Evolutionary conservation across 1,140 invertebrate species (phyloP).

Genomic region (Platorchestia sp.): DNA sequence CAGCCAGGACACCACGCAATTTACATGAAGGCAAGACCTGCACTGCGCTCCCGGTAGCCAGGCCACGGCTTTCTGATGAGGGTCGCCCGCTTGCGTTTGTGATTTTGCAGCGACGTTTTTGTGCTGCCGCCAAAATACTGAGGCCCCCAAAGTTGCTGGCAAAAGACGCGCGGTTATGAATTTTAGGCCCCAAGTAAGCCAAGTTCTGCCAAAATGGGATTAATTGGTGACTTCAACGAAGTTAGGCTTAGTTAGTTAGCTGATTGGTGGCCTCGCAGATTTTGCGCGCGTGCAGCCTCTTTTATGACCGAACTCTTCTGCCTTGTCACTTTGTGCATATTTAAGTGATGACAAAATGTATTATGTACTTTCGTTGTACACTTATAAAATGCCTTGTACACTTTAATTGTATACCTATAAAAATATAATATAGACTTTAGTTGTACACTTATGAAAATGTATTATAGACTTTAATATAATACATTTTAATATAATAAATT

Average conservation of each 20-base stretch:
- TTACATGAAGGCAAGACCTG: background rate
- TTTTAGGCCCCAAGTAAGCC: constrained; percentile 40
- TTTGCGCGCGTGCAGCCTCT: background rate
- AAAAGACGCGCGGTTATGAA: constrained; percentile 52
- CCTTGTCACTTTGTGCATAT: background rate
- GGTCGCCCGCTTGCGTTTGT: background rate
- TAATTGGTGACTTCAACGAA: constrained; percentile 51
- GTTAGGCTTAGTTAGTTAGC: constrained; percentile 52
- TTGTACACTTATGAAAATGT: too few species aligned
- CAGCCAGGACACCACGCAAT: too few species aligned
- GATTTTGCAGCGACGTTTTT: background rate
- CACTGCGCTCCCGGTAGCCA: background rate
- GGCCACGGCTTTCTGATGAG: background rate
- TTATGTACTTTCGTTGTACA: too few species aligned
- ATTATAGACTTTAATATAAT: too few species aligned
- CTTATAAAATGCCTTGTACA: too few species aligned
- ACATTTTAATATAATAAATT: too few species aligned
- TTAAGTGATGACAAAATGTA: background rate
- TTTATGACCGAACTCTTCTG: background rate
- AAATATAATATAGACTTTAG: too few species aligned
- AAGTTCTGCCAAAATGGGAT: constrained; percentile 46
- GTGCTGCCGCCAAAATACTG: background rate
- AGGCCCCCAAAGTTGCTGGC: background rate
- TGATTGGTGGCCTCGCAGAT: constrained; percentile 32
- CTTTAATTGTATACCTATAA: too few species aligned